Conservation (phyloP, 2,888 invertebrate species). For the Ochropacha duplaris region DNA sequence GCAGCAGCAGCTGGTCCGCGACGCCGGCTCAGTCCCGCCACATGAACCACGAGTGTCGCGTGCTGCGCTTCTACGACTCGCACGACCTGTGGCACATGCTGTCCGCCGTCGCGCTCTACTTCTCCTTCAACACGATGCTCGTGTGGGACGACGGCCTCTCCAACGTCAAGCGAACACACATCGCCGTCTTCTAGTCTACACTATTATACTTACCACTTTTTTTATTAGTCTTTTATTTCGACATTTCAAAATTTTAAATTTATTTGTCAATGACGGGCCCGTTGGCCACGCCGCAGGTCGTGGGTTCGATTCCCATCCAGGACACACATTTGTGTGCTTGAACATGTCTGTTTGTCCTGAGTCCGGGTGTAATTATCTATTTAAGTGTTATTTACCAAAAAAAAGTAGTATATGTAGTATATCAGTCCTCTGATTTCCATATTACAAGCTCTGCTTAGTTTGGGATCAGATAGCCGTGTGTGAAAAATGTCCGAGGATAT, state of each 20-base stretch:
- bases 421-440: too few relatives aligned
- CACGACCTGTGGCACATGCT: conserved; percentile 96
- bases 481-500: too few relatives aligned
- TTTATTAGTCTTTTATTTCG: not conserved
- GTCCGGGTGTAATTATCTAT: too few relatives aligned
- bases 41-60: conserved; percentile 62
- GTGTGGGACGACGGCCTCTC: conserved; percentile 93
- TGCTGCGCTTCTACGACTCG: conserved; percentile 88
- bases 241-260: not conserved
- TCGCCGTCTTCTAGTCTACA: conserved; percentile 88
- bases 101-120: conserved; percentile 91
- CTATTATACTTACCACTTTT: not conserved
- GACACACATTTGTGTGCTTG: too few relatives aligned
- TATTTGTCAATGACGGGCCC: too few relatives aligned
- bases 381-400: too few relatives aligned
- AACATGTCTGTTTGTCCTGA: too few relatives aligned
- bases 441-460: too few relatives aligned
- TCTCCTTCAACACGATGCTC: conserved; percentile 91
- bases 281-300: too few relatives aligned
- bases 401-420: too few relatives aligned
- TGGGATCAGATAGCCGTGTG: too few relatives aligned
- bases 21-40: conserved; percentile 89
- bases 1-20: conserved; percentile 60
- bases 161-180: conserved; percentile 87
- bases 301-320: too few relatives aligned